Evolutionary conservation across 2,113 vertebrate genomes (phyloP).

Genomic region (Smithornis capensis): DNA sequence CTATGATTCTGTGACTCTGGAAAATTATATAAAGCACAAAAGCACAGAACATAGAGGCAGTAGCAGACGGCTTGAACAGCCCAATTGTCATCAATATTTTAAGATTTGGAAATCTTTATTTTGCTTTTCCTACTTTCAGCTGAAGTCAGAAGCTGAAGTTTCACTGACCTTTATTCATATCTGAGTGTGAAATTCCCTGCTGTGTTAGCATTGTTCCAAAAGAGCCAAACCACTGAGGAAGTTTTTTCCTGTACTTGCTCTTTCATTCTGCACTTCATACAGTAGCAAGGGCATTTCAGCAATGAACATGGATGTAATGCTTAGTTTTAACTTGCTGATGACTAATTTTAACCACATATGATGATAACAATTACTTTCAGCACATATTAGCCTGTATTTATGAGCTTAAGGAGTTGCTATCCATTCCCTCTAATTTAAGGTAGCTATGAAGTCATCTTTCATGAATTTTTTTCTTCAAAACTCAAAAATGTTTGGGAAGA

Average conservation of each 20-base stretch:
- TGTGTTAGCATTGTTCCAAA: neutral
- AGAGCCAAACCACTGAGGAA: neutral
- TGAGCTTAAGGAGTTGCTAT: conserved; percentile 7
- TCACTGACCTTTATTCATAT: neutral
- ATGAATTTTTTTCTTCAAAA: neutral
- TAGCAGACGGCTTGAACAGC: neutral
- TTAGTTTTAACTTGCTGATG: conserved; percentile 59
- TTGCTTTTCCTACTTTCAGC: neutral
- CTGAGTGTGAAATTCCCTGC: neutral
- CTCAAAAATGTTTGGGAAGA: neutral
- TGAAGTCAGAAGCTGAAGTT: neutral
- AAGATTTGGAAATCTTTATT: neutral
- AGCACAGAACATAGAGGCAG: neutral
- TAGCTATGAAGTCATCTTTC: neutral
- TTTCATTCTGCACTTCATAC: neutral
- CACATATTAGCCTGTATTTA: neutral
- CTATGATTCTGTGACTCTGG: neutral
- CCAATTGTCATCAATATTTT: neutral
- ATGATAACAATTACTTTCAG: conserved; percentile 61
- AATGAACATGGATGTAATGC: neutral
- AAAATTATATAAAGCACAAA: neutral
- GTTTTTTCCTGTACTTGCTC: neutral
- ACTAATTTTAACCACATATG: conserved; percentile 57
- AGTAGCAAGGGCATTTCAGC: conserved; percentile 1
- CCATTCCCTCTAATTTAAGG: conserved; percentile 41